phyloP scores from a whole-genome alignment of 2,113 vertebrate genomes.

The Mobula hypostoma region DNA sequence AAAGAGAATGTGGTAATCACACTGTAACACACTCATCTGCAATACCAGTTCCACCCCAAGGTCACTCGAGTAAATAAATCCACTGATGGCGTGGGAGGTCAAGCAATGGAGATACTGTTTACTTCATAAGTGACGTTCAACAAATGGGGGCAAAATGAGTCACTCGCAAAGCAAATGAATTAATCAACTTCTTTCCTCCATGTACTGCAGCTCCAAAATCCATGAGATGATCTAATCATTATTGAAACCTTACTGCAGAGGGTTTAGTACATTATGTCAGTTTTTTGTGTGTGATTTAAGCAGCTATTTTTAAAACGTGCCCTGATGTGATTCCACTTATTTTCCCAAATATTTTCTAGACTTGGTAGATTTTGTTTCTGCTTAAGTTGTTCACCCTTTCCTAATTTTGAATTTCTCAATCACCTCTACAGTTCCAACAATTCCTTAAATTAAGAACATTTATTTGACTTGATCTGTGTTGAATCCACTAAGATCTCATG shows the following conservation, averaged over 20 bases:
- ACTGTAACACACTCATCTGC: not conserved
- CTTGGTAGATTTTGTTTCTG: not conserved
- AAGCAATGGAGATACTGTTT: not conserved
- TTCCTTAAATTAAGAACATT: not conserved
- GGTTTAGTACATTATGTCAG: not conserved
- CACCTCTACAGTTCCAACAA: not conserved
- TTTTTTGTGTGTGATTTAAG: not conserved
- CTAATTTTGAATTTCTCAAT: not conserved
- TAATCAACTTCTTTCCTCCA: not conserved
- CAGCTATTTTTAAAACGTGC: not conserved
- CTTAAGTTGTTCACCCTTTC: not conserved
- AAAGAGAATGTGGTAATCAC: not conserved
- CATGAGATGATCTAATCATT: not conserved
- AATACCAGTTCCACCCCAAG: not conserved
- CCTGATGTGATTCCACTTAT: not conserved
- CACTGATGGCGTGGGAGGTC: not conserved
- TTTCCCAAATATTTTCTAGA: not conserved
- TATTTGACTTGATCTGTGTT: not conserved
- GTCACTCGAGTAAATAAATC: conserved; percentile 9
- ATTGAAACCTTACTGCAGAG: not conserved
- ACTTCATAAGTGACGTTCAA: not conserved
- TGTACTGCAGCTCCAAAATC: not conserved
- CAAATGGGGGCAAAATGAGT: not conserved
- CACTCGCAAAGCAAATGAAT: conserved; percentile 9
- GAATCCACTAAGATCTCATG: not conserved